A percentile compares a stretch with the other conserved stretches of the same genome.
These are phyloP conservation scores for Lepus oiostolus DNA, from an alignment of 2,797 vertebrate species.

Conservation along the genomic window DNA sequence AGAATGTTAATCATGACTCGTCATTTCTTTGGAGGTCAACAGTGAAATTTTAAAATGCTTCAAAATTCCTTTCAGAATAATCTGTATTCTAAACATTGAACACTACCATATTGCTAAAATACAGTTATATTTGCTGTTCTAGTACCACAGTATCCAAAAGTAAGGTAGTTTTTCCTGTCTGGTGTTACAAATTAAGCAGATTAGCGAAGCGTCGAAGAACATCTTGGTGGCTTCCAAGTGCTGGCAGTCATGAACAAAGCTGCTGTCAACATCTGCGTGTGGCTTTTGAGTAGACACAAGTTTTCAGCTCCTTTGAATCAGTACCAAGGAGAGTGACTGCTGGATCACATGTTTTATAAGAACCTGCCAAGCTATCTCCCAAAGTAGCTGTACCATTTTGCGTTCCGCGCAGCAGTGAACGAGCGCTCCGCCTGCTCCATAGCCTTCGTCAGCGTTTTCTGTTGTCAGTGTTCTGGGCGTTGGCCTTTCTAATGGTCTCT, in stretches of 20 bases:
- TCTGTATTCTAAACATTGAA: neutral
- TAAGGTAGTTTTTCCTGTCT: neutral
- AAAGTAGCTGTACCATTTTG: neutral
- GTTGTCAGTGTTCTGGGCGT: neutral
- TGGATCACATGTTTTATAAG: neutral
- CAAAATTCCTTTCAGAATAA: neutral
- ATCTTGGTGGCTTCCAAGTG: neutral
- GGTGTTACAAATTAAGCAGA: neutral
- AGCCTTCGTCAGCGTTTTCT: neutral
- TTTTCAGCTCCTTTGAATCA: neutral
- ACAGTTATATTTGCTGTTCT: neutral
- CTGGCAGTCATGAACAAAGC: neutral
- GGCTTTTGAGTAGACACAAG: neutral
- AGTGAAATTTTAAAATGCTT: neutral
- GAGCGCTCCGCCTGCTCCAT: neutral
- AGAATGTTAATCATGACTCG: neutral
- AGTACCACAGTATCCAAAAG: neutral
- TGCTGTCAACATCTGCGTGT: neutral
- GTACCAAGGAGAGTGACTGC: neutral
- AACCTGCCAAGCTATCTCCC: neutral
- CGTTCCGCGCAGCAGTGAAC: too few species aligned
- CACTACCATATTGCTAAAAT: neutral
- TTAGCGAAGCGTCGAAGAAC: neutral
- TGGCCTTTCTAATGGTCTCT: neutral
- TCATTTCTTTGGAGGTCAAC: neutral